Evolutionary conservation across 2,888 invertebrate genomes (phyloP).

Genomic region (Tryphoninae sp.): DNA sequence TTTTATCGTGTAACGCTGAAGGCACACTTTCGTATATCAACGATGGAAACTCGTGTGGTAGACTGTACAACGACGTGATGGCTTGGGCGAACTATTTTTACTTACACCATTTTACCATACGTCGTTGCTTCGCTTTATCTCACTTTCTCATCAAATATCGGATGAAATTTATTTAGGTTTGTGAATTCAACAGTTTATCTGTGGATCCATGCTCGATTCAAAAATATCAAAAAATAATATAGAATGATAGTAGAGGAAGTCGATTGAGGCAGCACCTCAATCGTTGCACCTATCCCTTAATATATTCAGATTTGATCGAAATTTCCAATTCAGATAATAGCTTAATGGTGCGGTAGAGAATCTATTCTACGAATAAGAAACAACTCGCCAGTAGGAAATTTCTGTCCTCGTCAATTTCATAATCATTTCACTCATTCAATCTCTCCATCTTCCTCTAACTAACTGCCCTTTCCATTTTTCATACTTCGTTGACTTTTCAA

Average conservation of each 20-base stretch:
- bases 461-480: neutral
- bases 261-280: too few species aligned
- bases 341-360: slow-evolving; percentile 1
- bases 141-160: neutral
- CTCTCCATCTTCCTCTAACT: neutral
- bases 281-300: too few species aligned
- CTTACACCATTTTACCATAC: slow-evolving; percentile 66
- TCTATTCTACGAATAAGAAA: slow-evolving; percentile 14
- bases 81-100: slow-evolving; percentile 69
- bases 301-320: too few species aligned
- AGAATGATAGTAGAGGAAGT: too few species aligned
- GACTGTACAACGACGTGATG: slow-evolving; percentile 70
- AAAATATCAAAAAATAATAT: too few species aligned
- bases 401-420: slow-evolving; percentile 40
- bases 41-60: slow-evolving; percentile 59
- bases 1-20: slow-evolving; percentile 50
- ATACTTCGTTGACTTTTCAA: neutral
- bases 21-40: slow-evolving; percentile 21
- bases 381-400: slow-evolving; percentile 39
- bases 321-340: too few species aligned
- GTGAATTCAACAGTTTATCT: too few species aligned
- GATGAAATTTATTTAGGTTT: too few species aligned
- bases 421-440: neutral
- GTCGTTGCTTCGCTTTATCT: slow-evolving; percentile 4
- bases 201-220: too few species aligned